phyloP scores from a whole-genome alignment of 2,888 invertebrate genomes.

The Sinhomidia bicolor region DNA sequence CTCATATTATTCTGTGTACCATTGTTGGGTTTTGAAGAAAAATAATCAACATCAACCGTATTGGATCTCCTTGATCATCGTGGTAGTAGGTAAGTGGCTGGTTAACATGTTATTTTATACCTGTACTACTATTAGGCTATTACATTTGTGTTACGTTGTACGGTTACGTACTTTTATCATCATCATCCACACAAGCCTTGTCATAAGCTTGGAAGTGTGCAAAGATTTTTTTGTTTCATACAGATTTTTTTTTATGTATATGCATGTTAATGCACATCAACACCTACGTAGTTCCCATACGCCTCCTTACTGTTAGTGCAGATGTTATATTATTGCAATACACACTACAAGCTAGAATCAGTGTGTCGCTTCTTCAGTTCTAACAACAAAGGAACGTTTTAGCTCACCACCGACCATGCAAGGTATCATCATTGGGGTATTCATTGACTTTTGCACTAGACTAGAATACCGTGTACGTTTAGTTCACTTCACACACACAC shows the following conservation, averaged over 20 bases:
- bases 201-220: not conserved
- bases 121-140: not conserved
- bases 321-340: not conserved
- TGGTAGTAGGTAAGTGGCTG: conserved; percentile 22
- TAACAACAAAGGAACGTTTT: not conserved
- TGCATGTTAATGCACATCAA: not conserved
- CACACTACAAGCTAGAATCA: not conserved
- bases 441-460: not conserved
- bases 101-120: conserved; percentile 14
- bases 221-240: not conserved
- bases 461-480: not conserved
- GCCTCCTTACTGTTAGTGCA: not conserved
- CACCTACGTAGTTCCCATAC: not conserved
- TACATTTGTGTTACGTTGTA: not conserved
- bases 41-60: not conserved
- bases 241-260: not conserved
- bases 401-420: not conserved
- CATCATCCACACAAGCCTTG: not conserved
- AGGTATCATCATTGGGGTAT: conserved; percentile 14
- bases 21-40: conserved; percentile 15
- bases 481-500: not conserved
- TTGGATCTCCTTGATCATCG: conserved; percentile 5
- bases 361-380: not conserved
- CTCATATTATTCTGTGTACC: not conserved
- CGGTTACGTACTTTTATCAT: not conserved